Evolutionary conservation across 2,888 invertebrate genomes (phyloP).

Genomic region (Megastigmus dorsalis): DNA sequence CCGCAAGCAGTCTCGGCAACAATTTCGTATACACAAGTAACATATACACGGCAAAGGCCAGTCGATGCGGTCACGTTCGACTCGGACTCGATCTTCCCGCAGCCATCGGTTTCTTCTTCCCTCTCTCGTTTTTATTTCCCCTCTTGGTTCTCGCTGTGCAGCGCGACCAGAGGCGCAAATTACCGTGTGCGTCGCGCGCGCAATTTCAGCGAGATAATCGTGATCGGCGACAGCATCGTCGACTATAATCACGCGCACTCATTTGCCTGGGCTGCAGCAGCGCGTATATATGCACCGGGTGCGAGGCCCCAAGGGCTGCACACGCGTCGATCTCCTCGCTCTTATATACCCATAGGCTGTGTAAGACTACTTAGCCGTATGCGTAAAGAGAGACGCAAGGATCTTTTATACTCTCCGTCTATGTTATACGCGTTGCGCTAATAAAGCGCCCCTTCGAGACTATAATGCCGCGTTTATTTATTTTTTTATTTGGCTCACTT

Average conservation of each 20-base stretch:
- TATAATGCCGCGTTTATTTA: background rate
- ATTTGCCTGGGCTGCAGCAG: slow-evolving; percentile 34
- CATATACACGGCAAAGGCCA: too few species aligned
- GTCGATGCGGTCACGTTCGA: background rate
- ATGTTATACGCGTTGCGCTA: background rate
- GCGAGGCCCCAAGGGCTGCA: slow-evolving; percentile 11
- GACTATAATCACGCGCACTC: slow-evolving; percentile 37
- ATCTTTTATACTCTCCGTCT: slow-evolving; percentile 8
- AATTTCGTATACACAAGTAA: too few species aligned
- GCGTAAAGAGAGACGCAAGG: too few species aligned
- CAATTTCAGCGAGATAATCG: slow-evolving; percentile 41
- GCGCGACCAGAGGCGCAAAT: slow-evolving; percentile 26
- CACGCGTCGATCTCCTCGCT: background rate
- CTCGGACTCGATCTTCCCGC: background rate
- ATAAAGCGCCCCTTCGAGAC: background rate
- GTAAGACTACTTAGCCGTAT: too few species aligned
- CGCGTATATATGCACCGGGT: too few species aligned
- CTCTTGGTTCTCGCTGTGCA: too few species aligned
- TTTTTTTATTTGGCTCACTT: slow-evolving; percentile 38
- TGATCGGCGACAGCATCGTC: slow-evolving; percentile 35
- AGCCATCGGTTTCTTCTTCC: background rate
- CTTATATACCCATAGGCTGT: too few species aligned
- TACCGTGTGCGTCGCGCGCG: slow-evolving; percentile 26
- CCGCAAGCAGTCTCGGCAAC: background rate
- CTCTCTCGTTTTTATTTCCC: too few species aligned